phyloP scores from a whole-genome alignment of 1,140 invertebrate genomes.

The Lepidurus couesii region DNA sequence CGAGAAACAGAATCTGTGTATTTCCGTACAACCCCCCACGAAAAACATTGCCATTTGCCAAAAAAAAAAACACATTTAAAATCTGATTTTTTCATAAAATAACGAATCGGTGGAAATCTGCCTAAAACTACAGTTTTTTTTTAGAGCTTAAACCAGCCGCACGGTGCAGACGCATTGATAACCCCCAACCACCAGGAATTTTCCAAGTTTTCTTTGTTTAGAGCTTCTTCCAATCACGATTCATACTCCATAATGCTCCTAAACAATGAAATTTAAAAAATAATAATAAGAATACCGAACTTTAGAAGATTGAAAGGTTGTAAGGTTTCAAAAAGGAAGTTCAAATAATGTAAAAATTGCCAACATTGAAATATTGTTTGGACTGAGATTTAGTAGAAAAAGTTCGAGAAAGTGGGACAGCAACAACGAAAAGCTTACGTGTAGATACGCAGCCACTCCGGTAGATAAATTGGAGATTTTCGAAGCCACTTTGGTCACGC shows the following conservation, averaged over 20 bases:
- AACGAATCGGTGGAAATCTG: neutral
- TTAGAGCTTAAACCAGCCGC: neutral
- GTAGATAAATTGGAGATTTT: conserved; percentile 87
- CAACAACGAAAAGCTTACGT: neutral
- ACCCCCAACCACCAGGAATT: conserved; percentile 17
- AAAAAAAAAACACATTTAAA: neutral
- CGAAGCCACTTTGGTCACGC: conserved; percentile 93
- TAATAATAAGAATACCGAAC: neutral
- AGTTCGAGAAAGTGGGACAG: too few relatives aligned
- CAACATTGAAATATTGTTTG: too few relatives aligned
- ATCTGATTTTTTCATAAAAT: neutral
- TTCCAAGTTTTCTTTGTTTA: neutral
- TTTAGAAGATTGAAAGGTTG: neutral
- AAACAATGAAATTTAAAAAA: neutral
- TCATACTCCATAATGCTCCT: conserved; percentile 12
- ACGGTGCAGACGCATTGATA: neutral
- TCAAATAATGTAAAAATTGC: too few relatives aligned
- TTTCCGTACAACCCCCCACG: conserved; percentile 8
- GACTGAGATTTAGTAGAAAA: too few relatives aligned
- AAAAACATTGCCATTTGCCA: conserved; percentile 15
- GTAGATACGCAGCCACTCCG: conserved; percentile 65
- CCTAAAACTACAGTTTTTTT: neutral
- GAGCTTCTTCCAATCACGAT: neutral
- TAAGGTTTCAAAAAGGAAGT: too few relatives aligned
- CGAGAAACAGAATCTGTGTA: conserved; percentile 15